A percentile compares a stretch with the other conserved stretches of the same genome.
These are phyloP conservation scores for Nymphicus hollandicus DNA, from an alignment of 2,113 vertebrate genomes.

Conservation along the genomic window DNA sequence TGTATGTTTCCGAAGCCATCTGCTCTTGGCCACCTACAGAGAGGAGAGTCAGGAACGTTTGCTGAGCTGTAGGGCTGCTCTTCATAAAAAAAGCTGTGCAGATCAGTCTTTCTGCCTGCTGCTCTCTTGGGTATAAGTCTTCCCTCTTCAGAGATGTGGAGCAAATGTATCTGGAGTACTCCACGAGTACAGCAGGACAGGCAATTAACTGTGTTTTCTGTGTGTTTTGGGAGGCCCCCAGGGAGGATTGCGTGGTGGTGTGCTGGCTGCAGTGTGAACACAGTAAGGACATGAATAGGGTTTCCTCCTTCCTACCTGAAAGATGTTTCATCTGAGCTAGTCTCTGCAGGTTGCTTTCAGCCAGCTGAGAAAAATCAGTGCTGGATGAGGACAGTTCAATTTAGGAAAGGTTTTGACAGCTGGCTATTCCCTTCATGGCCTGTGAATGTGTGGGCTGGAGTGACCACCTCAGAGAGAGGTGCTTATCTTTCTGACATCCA, in stretches of 20 bases:
- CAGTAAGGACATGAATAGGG: accelerated
- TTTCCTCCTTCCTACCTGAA: not conserved
- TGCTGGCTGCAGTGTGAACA: not conserved
- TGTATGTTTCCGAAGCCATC: not conserved
- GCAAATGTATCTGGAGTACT: not conserved
- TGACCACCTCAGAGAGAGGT: not conserved
- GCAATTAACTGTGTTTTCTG: not conserved
- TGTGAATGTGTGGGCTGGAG: not conserved
- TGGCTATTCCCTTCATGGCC: not conserved
- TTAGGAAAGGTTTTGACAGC: not conserved
- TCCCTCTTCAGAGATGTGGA: not conserved
- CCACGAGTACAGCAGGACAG: not conserved
- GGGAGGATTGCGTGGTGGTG: not conserved
- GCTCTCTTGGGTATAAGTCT: not conserved
- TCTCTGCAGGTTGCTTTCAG: not conserved
- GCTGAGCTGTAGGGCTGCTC: not conserved
- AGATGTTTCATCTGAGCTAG: not conserved
- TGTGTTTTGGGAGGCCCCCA: not conserved
- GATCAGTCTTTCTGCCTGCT: not conserved
- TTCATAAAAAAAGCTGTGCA: not conserved
- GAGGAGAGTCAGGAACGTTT: not conserved
- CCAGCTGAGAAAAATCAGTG: not conserved
- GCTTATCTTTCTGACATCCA: not conserved
- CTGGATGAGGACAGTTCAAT: not conserved
- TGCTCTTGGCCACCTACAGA: not conserved